Evolutionary conservation across 2,888 invertebrate species (phyloP).

Genomic region (Protodeltote pygarga): DNA sequence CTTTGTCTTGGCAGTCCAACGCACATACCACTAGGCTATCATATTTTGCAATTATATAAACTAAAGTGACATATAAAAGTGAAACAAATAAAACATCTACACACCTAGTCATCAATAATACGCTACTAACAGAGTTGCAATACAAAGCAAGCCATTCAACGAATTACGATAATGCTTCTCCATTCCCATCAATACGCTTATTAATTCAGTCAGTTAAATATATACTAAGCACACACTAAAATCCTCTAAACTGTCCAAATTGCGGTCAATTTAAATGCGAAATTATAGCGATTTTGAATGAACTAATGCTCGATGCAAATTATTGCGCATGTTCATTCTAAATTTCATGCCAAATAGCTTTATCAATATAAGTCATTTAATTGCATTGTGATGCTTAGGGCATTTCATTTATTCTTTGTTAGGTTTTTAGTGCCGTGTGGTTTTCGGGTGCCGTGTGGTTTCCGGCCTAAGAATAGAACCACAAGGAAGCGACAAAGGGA

Average conservation of each 20-base stretch:
- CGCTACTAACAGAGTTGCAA: no score
- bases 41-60: no score
- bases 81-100: no score
- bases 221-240: not conserved
- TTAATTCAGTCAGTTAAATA: not conserved
- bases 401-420: conserved; percentile 27
- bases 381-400: conserved; percentile 31
- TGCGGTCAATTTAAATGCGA: conserved; percentile 50
- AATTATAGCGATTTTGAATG: conserved; percentile 51
- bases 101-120: no score
- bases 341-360: conserved; percentile 44
- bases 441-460: no score
- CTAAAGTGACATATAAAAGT: no score
- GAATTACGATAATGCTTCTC: not conserved
- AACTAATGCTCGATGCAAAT: conserved; percentile 50
- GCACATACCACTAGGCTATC: no score
- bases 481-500: no score
- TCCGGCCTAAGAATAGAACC: no score
- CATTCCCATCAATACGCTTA: not conserved
- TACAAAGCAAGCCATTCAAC: no score
- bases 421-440: conserved; percentile 10
- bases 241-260: conserved; percentile 30
- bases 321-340: conserved; percentile 36
- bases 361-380: conserved; percentile 51
- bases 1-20: no score